These are phyloP conservation scores for Doris montereyensis DNA, from an alignment of 2,888 invertebrate species.

Conservation along the genomic window DNA sequence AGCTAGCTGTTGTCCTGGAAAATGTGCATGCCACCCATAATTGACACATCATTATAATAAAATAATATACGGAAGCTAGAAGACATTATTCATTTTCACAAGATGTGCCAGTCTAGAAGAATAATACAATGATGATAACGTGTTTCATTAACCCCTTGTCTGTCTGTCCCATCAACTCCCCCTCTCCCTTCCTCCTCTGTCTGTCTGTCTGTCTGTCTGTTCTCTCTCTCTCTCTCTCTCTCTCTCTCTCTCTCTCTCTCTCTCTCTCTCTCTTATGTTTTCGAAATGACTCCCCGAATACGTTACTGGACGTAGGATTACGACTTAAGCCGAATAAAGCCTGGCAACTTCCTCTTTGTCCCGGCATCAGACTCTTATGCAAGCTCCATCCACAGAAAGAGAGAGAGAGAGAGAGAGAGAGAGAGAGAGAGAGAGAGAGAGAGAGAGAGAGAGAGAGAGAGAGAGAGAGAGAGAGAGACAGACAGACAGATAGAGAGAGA, in stretches of 20 bases:
- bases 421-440: conserved; percentile 29
- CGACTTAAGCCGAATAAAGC: background rate
- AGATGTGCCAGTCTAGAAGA: too few species aligned
- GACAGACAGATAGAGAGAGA: too few species aligned
- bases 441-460: background rate
- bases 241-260: background rate
- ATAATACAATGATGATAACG: too few species aligned
- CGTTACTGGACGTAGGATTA: background rate
- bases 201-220: background rate
- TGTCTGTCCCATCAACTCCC: conserved; percentile 13
- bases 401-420: conserved; percentile 25
- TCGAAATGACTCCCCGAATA: background rate
- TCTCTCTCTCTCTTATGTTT: background rate
- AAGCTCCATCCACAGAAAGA: background rate
- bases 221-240: too few species aligned
- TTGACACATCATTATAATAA: too few species aligned
- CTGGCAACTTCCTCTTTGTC: background rate
- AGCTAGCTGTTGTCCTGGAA: too few species aligned
- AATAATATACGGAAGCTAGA: too few species aligned
- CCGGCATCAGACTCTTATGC: background rate
- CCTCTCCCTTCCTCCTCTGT: conserved; percentile 1
- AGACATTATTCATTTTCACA: too few species aligned
- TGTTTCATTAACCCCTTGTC: background rate
- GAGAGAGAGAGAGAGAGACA: too few species aligned
- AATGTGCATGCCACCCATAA: too few species aligned